These are phyloP conservation scores for Cepphus grylle DNA, from an alignment of 2,113 vertebrate species.

Conservation along the genomic window DNA sequence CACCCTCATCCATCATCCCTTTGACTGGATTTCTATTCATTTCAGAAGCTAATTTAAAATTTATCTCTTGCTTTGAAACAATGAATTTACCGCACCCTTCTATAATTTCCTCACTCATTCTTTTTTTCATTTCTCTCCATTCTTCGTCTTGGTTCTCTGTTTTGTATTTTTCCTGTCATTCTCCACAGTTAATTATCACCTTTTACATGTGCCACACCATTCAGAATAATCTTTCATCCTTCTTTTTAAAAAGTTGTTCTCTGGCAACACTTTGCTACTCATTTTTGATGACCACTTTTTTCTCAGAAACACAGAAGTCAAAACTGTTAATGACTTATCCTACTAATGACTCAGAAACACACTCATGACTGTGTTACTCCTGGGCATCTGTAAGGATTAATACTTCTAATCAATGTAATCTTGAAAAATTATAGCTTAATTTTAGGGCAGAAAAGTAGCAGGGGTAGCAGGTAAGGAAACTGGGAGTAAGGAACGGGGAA, in stretches of 20 bases:
- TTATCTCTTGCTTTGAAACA: neutral
- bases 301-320: neutral
- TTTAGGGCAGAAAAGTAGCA: neutral
- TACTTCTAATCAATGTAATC: neutral
- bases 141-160: neutral
- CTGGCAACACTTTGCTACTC: neutral
- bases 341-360: neutral
- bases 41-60: slow-evolving; percentile 13
- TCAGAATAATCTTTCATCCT: neutral
- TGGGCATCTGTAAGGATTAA: neutral
- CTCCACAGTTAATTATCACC: neutral
- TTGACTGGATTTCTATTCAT: neutral
- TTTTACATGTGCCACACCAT: neutral
- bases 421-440: neutral
- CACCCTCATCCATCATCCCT: neutral
- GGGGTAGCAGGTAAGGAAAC: neutral
- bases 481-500: neutral
- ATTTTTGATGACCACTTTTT: neutral
- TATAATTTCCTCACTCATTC: neutral
- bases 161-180: neutral
- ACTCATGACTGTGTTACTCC: neutral
- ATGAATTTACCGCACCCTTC: neutral
- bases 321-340: neutral
- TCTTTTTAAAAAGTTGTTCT: neutral
- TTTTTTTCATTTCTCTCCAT: neutral